Evolutionary conservation across 1,140 invertebrate species (phyloP).

Genomic region (Drosophila kikkawai): DNA sequence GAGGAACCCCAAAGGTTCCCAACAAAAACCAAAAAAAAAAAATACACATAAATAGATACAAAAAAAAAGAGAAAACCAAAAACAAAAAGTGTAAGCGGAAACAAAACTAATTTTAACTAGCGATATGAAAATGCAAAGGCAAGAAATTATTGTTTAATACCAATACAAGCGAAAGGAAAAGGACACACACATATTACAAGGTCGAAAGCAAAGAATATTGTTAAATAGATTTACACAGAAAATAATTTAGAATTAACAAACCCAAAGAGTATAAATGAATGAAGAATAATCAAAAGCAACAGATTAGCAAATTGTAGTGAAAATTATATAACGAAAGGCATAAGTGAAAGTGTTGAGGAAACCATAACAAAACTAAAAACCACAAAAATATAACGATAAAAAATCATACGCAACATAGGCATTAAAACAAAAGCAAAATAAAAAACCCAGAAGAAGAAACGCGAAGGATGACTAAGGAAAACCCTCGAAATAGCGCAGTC

Average conservation of each 20-base stretch:
- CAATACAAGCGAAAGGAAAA: conserved; percentile 30
- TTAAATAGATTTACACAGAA: conserved; percentile 78
- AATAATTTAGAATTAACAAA: conserved; percentile 49
- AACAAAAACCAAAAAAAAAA: conserved; percentile 41
- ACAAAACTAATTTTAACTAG: conserved; percentile 81
- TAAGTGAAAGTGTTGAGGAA: conserved; percentile 33
- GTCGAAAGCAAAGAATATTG: conserved; percentile 76
- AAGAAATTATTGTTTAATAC: conserved; percentile 80
- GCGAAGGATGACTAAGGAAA: conserved; percentile 20
- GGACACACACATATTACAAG: conserved; percentile 72
- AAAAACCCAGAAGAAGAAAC: neutral
- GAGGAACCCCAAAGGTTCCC: neutral
- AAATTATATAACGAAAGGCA: conserved; percentile 62
- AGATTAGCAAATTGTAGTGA: conserved; percentile 70
- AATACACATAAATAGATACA: conserved; percentile 25
- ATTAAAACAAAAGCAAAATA: conserved; percentile 26
- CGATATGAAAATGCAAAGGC: conserved; percentile 62
- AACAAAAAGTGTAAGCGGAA: conserved; percentile 43
- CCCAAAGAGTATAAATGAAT: conserved; percentile 52
- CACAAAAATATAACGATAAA: conserved; percentile 53
- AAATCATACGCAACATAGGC: conserved; percentile 49
- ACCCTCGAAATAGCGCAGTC: conserved; percentile 58
- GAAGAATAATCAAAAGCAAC: conserved; percentile 80
- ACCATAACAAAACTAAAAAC: conserved; percentile 23
- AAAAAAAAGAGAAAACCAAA: conserved; percentile 36